A percentile compares a stretch with the other conserved stretches of the same genome.
Conservation (phyloP, 2,113 vertebrate species). For the Procapra przewalskii region DNA sequence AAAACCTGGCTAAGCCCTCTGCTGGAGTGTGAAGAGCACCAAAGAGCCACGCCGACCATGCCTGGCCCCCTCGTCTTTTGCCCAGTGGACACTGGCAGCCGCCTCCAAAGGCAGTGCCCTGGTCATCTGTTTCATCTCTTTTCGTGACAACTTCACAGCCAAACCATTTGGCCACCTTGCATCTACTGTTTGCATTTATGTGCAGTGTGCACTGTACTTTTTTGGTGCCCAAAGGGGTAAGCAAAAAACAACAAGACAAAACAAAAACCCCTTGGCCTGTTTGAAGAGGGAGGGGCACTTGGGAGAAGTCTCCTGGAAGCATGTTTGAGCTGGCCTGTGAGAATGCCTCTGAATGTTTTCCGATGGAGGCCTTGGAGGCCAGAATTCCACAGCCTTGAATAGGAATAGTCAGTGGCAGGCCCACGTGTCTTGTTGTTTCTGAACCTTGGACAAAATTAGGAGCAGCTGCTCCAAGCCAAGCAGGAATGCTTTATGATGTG, state of each 20-base stretch:
- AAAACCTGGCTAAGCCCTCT: background rate
- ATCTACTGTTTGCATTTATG: background rate
- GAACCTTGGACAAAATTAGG: slow-evolving; percentile 54
- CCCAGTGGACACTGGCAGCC: background rate
- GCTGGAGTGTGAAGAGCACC: background rate
- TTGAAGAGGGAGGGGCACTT: slow-evolving; percentile 30
- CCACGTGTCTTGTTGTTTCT: background rate
- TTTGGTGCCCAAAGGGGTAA: slow-evolving; percentile 28
- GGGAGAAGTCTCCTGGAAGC: slow-evolving; percentile 44
- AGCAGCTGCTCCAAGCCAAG: slow-evolving; percentile 62
- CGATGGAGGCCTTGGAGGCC: background rate
- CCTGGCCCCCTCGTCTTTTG: background rate
- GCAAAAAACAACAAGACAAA: background rate
- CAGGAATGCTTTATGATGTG: slow-evolving; percentile 67
- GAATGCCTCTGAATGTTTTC: slow-evolving; percentile 20
- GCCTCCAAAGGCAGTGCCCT: background rate
- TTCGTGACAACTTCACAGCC: background rate
- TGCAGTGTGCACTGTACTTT: slow-evolving; percentile 48
- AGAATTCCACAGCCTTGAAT: background rate
- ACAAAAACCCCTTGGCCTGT: background rate
- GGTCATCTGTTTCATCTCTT: background rate
- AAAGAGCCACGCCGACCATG: background rate
- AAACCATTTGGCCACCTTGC: background rate
- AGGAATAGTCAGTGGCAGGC: background rate
- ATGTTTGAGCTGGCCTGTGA: background rate